phyloP scores from a whole-genome alignment of 2,113 vertebrate species.

The Malurus alboscapulatus region DNA sequence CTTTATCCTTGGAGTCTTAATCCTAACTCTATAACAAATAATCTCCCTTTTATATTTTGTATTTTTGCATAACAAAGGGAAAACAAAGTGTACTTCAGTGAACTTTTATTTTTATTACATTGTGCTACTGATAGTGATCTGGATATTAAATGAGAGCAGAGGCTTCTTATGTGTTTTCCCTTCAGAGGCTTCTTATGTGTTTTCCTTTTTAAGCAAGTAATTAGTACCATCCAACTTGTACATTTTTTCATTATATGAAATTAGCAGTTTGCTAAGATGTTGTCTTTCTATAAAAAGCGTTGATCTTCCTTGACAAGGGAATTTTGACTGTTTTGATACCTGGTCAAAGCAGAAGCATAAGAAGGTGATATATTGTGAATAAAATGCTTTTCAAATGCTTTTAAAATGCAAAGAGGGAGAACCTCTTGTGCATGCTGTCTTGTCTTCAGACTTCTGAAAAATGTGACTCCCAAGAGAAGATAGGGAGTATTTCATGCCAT shows the following conservation, averaged over 20 bases:
- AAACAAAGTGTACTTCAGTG: slow-evolving; percentile 15
- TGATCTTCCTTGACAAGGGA: slow-evolving; percentile 27
- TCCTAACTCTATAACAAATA: background rate
- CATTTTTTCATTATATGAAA: slow-evolving; percentile 32
- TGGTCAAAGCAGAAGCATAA: slow-evolving; percentile 5
- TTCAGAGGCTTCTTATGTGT: background rate
- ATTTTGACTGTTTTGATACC: slow-evolving; percentile 28
- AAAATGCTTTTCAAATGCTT: background rate
- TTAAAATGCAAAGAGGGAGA: background rate
- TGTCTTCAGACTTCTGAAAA: background rate
- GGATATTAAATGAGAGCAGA: slow-evolving; percentile 36
- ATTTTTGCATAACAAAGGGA: slow-evolving; percentile 52
- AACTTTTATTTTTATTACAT: slow-evolving; percentile 41
- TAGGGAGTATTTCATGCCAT: background rate
- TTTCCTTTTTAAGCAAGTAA: slow-evolving; percentile 38
- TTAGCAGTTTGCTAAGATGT: slow-evolving; percentile 1
- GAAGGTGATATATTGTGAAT: background rate
- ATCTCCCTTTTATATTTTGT: slow-evolving; percentile 12
- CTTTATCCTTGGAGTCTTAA: slow-evolving; percentile 37
- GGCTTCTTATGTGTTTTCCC: background rate
- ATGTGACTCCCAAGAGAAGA: background rate
- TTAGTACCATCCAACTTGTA: slow-evolving; percentile 2
- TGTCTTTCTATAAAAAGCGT: background rate
- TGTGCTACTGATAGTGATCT: slow-evolving; percentile 30
- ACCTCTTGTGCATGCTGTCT: background rate